Base-by-base conservation (phyloP, 2,797 vertebrate genomes). In the Amniataba percoides region DNA sequence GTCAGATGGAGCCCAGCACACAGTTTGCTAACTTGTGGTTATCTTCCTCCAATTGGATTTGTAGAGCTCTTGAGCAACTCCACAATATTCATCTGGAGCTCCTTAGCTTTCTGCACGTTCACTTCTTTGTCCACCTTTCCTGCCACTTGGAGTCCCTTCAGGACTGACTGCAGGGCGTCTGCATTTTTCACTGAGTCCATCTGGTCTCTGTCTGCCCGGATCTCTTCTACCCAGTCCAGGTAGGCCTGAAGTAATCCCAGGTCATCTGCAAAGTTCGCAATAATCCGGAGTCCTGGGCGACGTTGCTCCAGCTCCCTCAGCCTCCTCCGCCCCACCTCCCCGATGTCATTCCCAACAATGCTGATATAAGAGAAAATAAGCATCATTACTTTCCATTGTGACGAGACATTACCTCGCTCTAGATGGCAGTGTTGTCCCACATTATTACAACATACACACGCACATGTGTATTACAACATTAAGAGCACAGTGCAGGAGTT, bases 181-280 rank as follows among this genome's bases (percentile, higher is more conserved):
- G 75, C 93, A 2, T 94, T 95, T 79, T 88, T 94, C 68, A 94
- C 90, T 0, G 93, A 93, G 43, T 94, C 93, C 92, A 94, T 92
- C 81, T 94, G 93, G 58, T 94, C 89, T 10, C 51, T 87, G 67
- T 95, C 93, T 0, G 40, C 82, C 34, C 14, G 81, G n/a, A 94
- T 89, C 86, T 95, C 92, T 31, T 94, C 90, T 77, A 93, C 93
- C 93, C 92, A 94, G 82, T 90, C 92, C 90, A 95, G 61, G 67
- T 93, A 94, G 8, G 93, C 92, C 72, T 95, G 89, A 36, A 94
- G 84, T 49, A 93, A 82, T 0, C 88, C 91, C 46, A 89, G 78
- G 78, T 95, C 94, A 6, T 93, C 90, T 43, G 87, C 85, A 68
- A 95, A 94, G 71, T 90, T 89, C 52, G 86, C 87, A 55, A 95